These are phyloP conservation scores for Mesembrinibis cayennensis DNA, from an alignment of 2,113 vertebrate genomes.

Conservation along the genomic window DNA sequence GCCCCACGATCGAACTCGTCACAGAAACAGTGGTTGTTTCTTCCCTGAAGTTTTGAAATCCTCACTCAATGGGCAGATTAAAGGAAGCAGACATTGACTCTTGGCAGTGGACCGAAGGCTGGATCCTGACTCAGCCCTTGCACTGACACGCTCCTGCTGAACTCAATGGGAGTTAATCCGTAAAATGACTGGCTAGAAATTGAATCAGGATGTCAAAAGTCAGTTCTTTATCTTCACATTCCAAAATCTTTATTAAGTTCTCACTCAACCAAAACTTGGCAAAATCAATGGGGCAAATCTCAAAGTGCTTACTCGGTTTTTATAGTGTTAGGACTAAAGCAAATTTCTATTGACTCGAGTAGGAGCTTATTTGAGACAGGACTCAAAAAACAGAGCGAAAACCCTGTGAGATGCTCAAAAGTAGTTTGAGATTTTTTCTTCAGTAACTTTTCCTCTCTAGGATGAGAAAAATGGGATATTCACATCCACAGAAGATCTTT, in stretches of 20 bases:
- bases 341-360: slow-evolving; percentile 16
- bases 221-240: slow-evolving; percentile 52
- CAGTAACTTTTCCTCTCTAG: background rate
- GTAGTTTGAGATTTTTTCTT: background rate
- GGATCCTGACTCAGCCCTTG: slow-evolving; percentile 14
- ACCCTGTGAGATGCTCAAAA: background rate
- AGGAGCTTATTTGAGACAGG: background rate
- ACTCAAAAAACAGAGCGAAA: background rate
- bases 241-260: slow-evolving; percentile 63
- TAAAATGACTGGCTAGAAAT: slow-evolving; percentile 38
- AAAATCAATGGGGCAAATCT: slow-evolving; percentile 60
- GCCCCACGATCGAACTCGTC: background rate
- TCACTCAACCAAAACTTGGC: slow-evolving; percentile 53
- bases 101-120: background rate
- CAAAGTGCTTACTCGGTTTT: slow-evolving; percentile 18
- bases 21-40: background rate
- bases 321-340: background rate
- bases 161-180: slow-evolving; percentile 23
- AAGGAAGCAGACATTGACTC: background rate
- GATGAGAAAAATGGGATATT: background rate
- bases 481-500: background rate
- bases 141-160: background rate
- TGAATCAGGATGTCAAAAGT: slow-evolving; percentile 54
- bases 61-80: background rate
- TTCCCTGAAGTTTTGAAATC: background rate